Evolutionary conservation across 2,888 invertebrate genomes (phyloP).

Genomic region (Octodonta nipae): DNA sequence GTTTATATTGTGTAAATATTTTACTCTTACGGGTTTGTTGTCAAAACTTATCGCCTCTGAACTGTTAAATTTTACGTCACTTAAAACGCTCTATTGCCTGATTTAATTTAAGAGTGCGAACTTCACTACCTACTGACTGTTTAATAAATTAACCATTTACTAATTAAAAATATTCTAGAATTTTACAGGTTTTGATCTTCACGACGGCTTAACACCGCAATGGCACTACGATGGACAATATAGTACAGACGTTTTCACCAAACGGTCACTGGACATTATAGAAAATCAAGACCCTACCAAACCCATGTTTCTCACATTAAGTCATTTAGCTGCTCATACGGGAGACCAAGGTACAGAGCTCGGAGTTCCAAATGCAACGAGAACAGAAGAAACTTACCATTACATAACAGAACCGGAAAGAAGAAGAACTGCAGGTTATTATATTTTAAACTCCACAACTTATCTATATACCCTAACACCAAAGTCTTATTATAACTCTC

Average conservation of each 20-base stretch:
- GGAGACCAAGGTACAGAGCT: constrained; percentile 45
- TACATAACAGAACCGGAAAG: constrained; percentile 53
- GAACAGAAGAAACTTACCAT: constrained; percentile 48
- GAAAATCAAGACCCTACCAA: constrained; percentile 39
- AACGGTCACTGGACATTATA: constrained; percentile 51
- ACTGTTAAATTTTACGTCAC: too few relatives aligned
- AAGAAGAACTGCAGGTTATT: constrained; percentile 54
- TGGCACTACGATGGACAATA: constrained; percentile 44
- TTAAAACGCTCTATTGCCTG: too few relatives aligned
- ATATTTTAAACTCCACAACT: too few relatives aligned
- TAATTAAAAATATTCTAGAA: constrained; percentile 29
- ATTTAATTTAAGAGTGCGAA: too few relatives aligned
- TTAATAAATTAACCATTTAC: too few relatives aligned
- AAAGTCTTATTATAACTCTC: too few relatives aligned
- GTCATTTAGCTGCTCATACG: constrained; percentile 49
- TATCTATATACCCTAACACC: too few relatives aligned
- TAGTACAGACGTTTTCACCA: constrained; percentile 56
- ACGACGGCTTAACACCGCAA: constrained; percentile 31
- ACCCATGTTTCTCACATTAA: constrained; percentile 66
- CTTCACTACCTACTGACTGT: too few relatives aligned
- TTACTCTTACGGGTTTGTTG: too few relatives aligned
- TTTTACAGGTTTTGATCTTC: constrained; percentile 37
- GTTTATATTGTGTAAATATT: too few relatives aligned
- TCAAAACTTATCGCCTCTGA: too few relatives aligned
- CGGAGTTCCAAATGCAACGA: constrained; percentile 49